Base-by-base conservation (phyloP, 2,113 vertebrate genomes). In the Clarias batrachus region DNA sequence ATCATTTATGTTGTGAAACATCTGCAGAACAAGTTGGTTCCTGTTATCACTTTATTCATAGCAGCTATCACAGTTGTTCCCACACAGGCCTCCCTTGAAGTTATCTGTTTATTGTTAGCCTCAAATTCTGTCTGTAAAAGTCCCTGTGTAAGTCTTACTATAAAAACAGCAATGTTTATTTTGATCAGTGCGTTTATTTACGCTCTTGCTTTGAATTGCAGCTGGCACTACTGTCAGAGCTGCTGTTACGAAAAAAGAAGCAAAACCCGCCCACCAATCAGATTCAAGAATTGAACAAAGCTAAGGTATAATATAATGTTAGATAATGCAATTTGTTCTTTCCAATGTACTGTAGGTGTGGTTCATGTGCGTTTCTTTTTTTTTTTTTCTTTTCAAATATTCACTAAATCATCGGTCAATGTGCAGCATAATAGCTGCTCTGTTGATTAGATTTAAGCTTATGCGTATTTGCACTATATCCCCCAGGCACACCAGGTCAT, bases 401-500 rank as follows among this genome's bases (percentile, higher is more conserved):
- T 66, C 73, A 56, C 19, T 37, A 27, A 71, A 81, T 56, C 76
- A 81, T 54, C 21, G 9, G 21, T 82, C 59, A 27, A 11, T 21
- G 56, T 37, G 23, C 33, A 68, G 23, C 60, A 19, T 25, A 17
- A 84, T 23, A 80, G 65, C 62, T 81, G 3, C 52, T 81, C 9
- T 37, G 70, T 41, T 82, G 79, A 80, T 82, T 83, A 84, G 62
- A 68, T 63, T 41, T 65, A 48, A 56, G 52, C 10, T 33, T 82
- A 11, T 2, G 14, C 52, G 82, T 5, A 21, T 82, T 71, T 81
- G 6, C 33, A 33, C 30, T 76, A 37, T 73, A 59, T 57, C 25
- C 87, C 41, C 52, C 19, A 74, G 88, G 88, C 86, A 63, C 86
- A 84, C 80, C 78, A 89, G 88, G 89, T 85, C 83, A 85, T 89